A percentile compares a stretch with the other conserved stretches of the same genome.
Conservation (phyloP, 2,797 vertebrate species). For the Gambusia yucatana region DNA sequence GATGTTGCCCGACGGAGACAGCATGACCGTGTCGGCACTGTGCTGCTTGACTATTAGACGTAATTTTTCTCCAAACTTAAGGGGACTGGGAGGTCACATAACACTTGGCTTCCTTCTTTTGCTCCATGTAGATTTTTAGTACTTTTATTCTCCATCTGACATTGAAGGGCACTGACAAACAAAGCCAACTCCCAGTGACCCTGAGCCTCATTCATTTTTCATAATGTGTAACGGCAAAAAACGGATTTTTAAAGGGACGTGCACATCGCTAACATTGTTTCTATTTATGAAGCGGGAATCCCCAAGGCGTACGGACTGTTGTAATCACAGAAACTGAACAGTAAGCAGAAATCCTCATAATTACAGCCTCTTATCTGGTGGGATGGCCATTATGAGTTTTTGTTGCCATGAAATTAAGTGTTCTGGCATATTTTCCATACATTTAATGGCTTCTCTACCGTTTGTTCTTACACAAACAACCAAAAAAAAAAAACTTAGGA, state of each 20-base stretch:
- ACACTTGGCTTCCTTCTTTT: slow-evolving; percentile 14
- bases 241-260: slow-evolving; percentile 56
- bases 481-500: background rate
- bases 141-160: slow-evolving; percentile 35
- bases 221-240: slow-evolving; percentile 53
- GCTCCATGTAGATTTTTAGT: slow-evolving; percentile 15
- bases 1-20: slow-evolving; percentile 37
- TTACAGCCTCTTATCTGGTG: slow-evolving; percentile 16
- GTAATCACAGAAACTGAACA: slow-evolving; percentile 31
- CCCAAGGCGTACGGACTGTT: slow-evolving; percentile 26
- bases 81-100: slow-evolving; percentile 24
- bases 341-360: slow-evolving; percentile 12
- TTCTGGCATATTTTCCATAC: background rate
- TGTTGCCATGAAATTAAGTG: slow-evolving; percentile 13
- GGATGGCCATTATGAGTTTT: slow-evolving; percentile 10
- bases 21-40: slow-evolving; percentile 40
- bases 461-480: background rate
- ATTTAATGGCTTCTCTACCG: background rate
- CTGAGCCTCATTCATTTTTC: slow-evolving; percentile 60
- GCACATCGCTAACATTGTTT: slow-evolving; percentile 38
- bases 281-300: slow-evolving; percentile 42
- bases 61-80: slow-evolving; percentile 12
- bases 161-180: slow-evolving; percentile 33
- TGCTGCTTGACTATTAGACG: slow-evolving; percentile 32
- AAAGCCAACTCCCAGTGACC: slow-evolving; percentile 52